phyloP scores from a whole-genome alignment of 2,888 invertebrate genomes.

The Lobophora halterata region DNA sequence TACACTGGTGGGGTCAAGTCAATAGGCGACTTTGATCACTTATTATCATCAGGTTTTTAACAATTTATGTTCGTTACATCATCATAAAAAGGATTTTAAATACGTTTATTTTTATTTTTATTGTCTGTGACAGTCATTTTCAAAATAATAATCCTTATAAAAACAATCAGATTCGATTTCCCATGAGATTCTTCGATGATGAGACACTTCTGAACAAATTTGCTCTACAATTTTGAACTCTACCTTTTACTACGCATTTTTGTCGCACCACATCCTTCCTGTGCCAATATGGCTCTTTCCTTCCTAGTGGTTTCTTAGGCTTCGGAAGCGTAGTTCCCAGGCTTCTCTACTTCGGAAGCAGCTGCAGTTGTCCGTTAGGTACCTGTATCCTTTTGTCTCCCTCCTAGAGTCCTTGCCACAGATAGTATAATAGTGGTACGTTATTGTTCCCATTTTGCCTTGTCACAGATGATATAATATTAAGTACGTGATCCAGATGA shows the following conservation, averaged over 20 bases:
- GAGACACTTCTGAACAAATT: too few relatives aligned
- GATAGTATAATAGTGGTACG: conserved; percentile 1
- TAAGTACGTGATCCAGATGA: conserved; percentile 2
- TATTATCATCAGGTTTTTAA: too few relatives aligned
- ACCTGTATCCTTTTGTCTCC: conserved; percentile 60
- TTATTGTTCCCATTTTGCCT: background rate
- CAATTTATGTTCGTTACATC: too few relatives aligned
- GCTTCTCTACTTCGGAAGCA: conserved; percentile 74
- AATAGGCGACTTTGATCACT: too few relatives aligned
- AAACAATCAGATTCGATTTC: too few relatives aligned
- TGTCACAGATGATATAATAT: conserved; percentile 2
- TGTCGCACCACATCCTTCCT: conserved; percentile 56
- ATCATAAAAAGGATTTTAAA: too few relatives aligned
- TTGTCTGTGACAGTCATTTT: too few relatives aligned
- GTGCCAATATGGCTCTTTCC: conserved; percentile 39
- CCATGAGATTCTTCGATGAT: too few relatives aligned
- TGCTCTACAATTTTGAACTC: conserved; percentile 3
- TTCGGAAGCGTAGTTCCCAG: conserved; percentile 36
- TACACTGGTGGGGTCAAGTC: too few relatives aligned
- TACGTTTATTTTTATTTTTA: too few relatives aligned
- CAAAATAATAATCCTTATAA: too few relatives aligned
- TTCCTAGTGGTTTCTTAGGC: too few relatives aligned
- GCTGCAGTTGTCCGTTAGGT: conserved; percentile 42
- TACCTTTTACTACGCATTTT: conserved; percentile 5
- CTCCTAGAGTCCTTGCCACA: conserved; percentile 3